Conservation (phyloP, 1,140 invertebrate species). For the Penaeus japonicus region DNA sequence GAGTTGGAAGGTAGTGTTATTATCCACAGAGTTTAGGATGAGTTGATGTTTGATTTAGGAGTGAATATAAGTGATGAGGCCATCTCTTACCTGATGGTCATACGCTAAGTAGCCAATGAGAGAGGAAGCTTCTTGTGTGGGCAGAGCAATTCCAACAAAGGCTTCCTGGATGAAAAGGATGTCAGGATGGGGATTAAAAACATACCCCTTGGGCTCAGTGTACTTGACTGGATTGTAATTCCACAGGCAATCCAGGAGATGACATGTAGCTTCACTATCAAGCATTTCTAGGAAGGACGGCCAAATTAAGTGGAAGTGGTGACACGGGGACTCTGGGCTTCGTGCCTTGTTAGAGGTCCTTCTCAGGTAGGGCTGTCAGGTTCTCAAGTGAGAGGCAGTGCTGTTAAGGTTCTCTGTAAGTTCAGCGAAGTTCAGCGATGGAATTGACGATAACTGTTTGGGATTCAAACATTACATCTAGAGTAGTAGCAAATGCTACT, state of each 20-base stretch:
- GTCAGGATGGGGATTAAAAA: not conserved
- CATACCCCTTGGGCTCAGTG: not conserved
- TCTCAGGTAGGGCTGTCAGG: no score
- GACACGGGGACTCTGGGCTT: not conserved
- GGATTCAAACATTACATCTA: not conserved
- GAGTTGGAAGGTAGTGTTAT: not conserved
- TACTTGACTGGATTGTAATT: not conserved
- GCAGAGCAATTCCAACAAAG: not conserved
- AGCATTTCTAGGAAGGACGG: not conserved
- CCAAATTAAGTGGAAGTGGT: not conserved
- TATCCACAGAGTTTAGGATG: not conserved
- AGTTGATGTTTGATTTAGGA: not conserved
- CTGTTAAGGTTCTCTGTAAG: not conserved
- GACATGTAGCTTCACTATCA: not conserved
- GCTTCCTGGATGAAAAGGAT: constrained; percentile 1
- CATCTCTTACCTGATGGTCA: not conserved
- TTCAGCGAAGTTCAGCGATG: no score
- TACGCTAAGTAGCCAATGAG: not conserved
- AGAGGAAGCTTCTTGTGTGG: no score
- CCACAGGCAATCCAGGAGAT: not conserved
- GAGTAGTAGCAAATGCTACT: not conserved
- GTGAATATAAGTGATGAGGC: constrained; percentile 1
- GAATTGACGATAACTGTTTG: not conserved
- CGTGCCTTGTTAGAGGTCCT: no score
- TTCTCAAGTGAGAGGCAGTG: not conserved